A percentile compares a stretch with the other conserved stretches of the same genome.
phyloP scores from a whole-genome alignment of 92 coral and sea anemone genomes.

The Ricordea florida region DNA sequence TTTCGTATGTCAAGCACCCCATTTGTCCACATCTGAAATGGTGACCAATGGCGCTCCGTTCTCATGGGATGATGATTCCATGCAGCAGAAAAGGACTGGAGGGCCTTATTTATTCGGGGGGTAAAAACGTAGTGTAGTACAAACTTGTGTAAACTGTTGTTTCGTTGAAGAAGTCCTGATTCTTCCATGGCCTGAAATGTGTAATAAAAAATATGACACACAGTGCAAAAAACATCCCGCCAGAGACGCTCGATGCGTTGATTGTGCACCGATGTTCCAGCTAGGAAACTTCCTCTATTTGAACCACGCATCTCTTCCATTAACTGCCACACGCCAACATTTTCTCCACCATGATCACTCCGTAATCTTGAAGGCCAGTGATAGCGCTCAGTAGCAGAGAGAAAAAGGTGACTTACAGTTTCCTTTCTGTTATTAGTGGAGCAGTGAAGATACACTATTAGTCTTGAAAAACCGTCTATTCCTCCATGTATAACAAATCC shows the following conservation, averaged over 20 bases:
- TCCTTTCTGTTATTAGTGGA: conserved; percentile 28
- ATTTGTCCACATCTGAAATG: conserved; percentile 49
- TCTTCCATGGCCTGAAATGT: conserved; percentile 54
- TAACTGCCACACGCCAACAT: conserved; percentile 47
- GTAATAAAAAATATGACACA: conserved; percentile 52
- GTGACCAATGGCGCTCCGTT: conserved; percentile 56
- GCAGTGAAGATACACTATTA: conserved; percentile 14
- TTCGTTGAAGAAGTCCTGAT: conserved; percentile 26
- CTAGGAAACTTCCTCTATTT: conserved; percentile 53
- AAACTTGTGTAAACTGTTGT: conserved; percentile 43
- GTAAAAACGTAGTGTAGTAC: conserved; percentile 49
- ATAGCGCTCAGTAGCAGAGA: conserved; percentile 10
- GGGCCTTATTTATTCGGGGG: conserved; percentile 57
- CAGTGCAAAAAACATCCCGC: conserved; percentile 61
- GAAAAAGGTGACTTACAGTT: conserved; percentile 12
- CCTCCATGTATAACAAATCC: conserved; percentile 57
- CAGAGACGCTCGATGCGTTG: conserved; percentile 53
- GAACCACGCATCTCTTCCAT: conserved; percentile 57
- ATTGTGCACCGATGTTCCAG: conserved; percentile 49
- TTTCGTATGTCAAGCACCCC: conserved; percentile 39
- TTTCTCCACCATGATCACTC: conserved; percentile 79
- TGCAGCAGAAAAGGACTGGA: conserved; percentile 35
- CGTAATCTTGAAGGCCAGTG: conserved; percentile 34
- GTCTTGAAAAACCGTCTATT: conserved; percentile 44
- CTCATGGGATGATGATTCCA: conserved; percentile 64